A percentile compares a stretch with the other conserved stretches of the same genome.
Evolutionary conservation across 1,140 invertebrate genomes (phyloP).

Genomic region (Reticulitermes speratus): DNA sequence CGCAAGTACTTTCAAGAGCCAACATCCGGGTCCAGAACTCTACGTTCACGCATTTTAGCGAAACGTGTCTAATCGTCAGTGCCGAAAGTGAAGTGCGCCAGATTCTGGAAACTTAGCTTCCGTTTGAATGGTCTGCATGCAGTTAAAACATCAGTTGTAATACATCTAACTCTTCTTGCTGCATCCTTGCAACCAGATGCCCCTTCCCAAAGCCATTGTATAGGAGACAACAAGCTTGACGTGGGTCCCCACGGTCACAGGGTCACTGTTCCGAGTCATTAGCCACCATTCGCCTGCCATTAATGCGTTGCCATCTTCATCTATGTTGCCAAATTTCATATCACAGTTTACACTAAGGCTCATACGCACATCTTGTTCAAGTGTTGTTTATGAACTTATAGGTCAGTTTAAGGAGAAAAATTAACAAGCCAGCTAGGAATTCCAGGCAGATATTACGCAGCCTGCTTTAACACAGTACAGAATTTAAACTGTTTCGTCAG

Average conservation of each 20-base stretch:
- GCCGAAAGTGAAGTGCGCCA: no score
- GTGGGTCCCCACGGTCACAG: background rate
- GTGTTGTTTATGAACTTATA: no score
- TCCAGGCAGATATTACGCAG: no score
- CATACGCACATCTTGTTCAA: background rate
- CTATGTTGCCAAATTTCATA: conserved; percentile 9
- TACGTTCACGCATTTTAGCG: no score
- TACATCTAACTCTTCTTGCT: background rate
- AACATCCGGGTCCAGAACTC: no score
- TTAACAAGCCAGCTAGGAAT: no score
- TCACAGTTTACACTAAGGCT: background rate
- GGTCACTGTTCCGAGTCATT: background rate
- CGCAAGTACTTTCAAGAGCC: no score
- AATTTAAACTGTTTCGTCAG: no score
- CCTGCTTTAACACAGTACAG: no score
- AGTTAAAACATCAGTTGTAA: background rate
- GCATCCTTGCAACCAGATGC: background rate
- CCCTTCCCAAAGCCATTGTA: conserved; percentile 1
- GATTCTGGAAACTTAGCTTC: background rate
- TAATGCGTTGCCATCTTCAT: background rate
- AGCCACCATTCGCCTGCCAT: background rate
- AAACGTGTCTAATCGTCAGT: no score
- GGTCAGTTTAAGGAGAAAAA: no score
- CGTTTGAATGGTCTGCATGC: background rate
- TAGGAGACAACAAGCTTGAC: background rate